Evolutionary conservation across 2,888 invertebrate species (phyloP).

Genomic region (Chloroclystis v-ata): DNA sequence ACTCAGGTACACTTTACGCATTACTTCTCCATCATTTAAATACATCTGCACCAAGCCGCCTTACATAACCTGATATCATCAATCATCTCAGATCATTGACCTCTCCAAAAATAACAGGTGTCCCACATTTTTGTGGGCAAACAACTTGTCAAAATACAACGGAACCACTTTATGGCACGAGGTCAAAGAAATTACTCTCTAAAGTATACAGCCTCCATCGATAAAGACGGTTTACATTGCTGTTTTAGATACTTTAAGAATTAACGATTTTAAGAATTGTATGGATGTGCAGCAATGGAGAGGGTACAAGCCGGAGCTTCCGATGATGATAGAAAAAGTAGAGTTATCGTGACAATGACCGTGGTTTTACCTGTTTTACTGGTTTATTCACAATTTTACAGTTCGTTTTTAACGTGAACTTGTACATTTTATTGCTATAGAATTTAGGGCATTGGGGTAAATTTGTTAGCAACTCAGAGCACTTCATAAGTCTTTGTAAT

Average conservation of each 20-base stretch:
- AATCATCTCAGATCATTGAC: constrained; percentile 39
- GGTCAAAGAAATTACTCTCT: constrained; percentile 40
- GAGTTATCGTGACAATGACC: constrained; percentile 61
- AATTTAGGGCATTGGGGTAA: background rate
- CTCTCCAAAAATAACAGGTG: constrained; percentile 44
- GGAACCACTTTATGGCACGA: constrained; percentile 37
- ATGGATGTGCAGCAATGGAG: constrained; percentile 33
- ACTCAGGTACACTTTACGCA: too few species aligned
- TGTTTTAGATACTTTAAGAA: too few species aligned
- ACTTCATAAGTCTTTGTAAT: too few species aligned
- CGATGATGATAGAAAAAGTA: constrained; percentile 32
- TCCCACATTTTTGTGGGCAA: constrained; percentile 54
- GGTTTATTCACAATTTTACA: constrained; percentile 53
- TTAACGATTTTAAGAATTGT: too few species aligned
- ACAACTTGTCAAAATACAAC: constrained; percentile 65
- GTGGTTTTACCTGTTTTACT: constrained; percentile 50
- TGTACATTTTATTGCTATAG: background rate
- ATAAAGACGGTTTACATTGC: constrained; percentile 2
- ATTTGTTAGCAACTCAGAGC: background rate
- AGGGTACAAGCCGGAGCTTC: constrained; percentile 23
- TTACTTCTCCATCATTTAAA: background rate
- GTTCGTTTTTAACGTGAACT: constrained; percentile 40
- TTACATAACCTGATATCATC: constrained; percentile 13
- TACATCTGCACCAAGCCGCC: background rate
- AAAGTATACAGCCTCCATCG: constrained; percentile 24